Percentiles rank a stretch among this genome's conserved stretches.
Evolutionary conservation across 2,113 vertebrate species (phyloP).

Genomic region (Passer montanus): DNA sequence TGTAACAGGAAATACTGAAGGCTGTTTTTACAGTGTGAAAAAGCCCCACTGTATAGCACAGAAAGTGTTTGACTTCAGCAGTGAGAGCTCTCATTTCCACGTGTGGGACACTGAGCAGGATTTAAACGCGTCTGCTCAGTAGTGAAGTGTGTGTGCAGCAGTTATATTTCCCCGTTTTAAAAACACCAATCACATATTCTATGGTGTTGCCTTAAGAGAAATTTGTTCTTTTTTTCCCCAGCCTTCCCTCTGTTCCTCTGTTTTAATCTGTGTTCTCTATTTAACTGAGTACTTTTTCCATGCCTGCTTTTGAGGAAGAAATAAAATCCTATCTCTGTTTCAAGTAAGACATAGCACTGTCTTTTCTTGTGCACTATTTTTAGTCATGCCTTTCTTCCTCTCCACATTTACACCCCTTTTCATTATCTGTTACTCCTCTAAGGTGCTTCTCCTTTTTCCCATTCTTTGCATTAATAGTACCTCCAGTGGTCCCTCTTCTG

Average conservation of each 20-base stretch:
- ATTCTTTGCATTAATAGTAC: background rate
- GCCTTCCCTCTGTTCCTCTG: background rate
- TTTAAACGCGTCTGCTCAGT: background rate
- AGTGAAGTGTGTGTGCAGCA: background rate
- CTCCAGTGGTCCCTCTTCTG: background rate
- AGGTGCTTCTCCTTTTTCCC: background rate
- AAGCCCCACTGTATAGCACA: background rate
- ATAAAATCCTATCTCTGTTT: background rate
- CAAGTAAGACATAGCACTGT: background rate
- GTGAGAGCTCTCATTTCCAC: background rate
- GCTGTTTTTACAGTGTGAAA: background rate
- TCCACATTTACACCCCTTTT: background rate
- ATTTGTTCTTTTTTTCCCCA: background rate
- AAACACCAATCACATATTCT: background rate
- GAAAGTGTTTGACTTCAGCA: background rate
- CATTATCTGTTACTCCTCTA: background rate
- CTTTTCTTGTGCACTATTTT: background rate
- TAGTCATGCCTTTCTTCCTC: background rate
- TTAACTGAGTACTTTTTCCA: background rate
- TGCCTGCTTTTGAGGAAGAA: constrained; percentile 9
- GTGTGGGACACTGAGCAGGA: background rate
- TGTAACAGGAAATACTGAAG: background rate
- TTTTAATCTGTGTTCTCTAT: background rate
- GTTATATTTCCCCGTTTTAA: background rate
- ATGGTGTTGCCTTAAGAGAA: background rate